Evolutionary conservation across 2,113 vertebrate genomes (phyloP).

Genomic region (Brevimyrus niger): DNA sequence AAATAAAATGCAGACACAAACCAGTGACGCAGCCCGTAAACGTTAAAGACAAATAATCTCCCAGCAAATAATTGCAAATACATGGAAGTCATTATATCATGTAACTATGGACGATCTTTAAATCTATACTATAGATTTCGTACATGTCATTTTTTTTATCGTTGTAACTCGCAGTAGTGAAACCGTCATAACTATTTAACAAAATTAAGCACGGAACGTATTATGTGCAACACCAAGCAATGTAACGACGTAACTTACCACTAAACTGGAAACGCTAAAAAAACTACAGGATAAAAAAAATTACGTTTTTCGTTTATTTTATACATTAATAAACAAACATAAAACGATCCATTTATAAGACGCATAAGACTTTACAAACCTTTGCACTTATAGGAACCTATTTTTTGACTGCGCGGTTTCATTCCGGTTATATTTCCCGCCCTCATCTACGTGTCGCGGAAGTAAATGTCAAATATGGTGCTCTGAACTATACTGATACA

Average conservation of each 20-base stretch:
- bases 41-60: neutral
- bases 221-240: neutral
- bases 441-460: neutral
- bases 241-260: neutral
- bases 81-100: neutral
- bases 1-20: neutral
- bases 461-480: conserved; percentile 11
- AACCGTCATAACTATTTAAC: neutral
- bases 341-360: neutral
- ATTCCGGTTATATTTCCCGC: neutral
- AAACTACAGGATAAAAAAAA: neutral
- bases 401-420: neutral
- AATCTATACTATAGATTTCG: neutral
- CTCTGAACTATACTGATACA: neutral
- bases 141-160: neutral
- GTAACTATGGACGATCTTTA: neutral
- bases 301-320: neutral
- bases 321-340: neutral
- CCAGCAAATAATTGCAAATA: neutral
- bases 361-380: neutral
- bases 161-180: neutral
- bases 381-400: neutral
- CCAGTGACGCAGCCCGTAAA: neutral
- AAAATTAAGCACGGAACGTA: neutral
- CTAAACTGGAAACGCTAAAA: neutral